Conservation (phyloP, 1,140 invertebrate species). For the Calycopis cecrops region DNA sequence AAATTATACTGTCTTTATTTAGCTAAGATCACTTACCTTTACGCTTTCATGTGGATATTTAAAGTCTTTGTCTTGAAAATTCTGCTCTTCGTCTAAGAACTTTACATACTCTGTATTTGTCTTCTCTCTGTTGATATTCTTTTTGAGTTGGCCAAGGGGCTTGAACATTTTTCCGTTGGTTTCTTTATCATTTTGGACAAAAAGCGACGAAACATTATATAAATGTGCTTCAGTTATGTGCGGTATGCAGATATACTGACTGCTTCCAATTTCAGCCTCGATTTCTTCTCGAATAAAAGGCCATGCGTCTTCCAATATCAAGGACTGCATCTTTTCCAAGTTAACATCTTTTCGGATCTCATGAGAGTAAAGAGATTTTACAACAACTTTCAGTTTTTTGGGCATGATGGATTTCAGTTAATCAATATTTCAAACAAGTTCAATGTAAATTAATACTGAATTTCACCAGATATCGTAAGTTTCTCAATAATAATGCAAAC, state of each 20-base stretch:
- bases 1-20: not conserved
- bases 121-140: slow-evolving; percentile 61
- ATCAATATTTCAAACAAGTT: too few species aligned
- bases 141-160: slow-evolving; percentile 59
- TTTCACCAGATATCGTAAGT: not conserved
- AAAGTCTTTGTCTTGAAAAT: slow-evolving; percentile 60
- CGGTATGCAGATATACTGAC: slow-evolving; percentile 68
- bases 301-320: slow-evolving; percentile 71
- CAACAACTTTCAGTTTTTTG: slow-evolving; percentile 69
- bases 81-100: slow-evolving; percentile 45
- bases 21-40: slow-evolving; percentile 42
- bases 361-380: slow-evolving; percentile 68
- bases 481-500: not conserved
- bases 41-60: slow-evolving; percentile 74
- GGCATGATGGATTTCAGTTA: slow-evolving; percentile 49
- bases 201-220: slow-evolving; percentile 65
- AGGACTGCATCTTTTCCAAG: slow-evolving; percentile 58
- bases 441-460: slow-evolving; percentile 1
- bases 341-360: slow-evolving; percentile 72
- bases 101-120: slow-evolving; percentile 58
- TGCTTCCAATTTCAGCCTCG: slow-evolving; percentile 69
- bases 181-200: slow-evolving; percentile 63
- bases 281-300: slow-evolving; percentile 73
- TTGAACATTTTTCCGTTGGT: slow-evolving; percentile 66
- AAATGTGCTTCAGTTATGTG: slow-evolving; percentile 70